phyloP scores from a whole-genome alignment of 2,113 vertebrate genomes.

The Daboia siamensis region DNA sequence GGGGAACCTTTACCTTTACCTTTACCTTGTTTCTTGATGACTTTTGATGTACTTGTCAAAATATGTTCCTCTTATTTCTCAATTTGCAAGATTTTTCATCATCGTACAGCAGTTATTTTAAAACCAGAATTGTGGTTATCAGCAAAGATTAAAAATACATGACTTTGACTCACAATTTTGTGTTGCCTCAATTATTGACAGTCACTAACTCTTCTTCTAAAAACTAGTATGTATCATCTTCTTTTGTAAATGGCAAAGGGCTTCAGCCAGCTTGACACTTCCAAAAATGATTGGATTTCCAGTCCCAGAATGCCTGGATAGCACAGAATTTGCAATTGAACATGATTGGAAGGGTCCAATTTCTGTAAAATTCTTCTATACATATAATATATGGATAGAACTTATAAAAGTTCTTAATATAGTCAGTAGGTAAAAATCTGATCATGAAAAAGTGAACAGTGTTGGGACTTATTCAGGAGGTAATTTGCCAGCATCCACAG shows the following conservation, averaged over 20 bases:
- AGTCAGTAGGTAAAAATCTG: neutral
- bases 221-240: neutral
- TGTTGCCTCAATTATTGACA: neutral
- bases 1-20: too few species aligned
- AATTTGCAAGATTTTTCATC: neutral
- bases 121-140: neutral
- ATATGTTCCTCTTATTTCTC: neutral
- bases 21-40: neutral
- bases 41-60: neutral
- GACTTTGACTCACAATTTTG: neutral
- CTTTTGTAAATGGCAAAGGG: neutral
- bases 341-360: neutral
- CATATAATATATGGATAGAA: neutral
- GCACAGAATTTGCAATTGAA: neutral
- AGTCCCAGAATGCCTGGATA: neutral
- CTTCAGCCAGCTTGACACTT: neutral
- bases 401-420: neutral
- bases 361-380: neutral
- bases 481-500: neutral
- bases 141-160: neutral
- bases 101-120: neutral
- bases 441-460: neutral
- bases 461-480: neutral
- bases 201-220: neutral
- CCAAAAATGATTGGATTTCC: neutral